phyloP scores from a whole-genome alignment of 2,797 vertebrate genomes.

The Todus mexicanus region DNA sequence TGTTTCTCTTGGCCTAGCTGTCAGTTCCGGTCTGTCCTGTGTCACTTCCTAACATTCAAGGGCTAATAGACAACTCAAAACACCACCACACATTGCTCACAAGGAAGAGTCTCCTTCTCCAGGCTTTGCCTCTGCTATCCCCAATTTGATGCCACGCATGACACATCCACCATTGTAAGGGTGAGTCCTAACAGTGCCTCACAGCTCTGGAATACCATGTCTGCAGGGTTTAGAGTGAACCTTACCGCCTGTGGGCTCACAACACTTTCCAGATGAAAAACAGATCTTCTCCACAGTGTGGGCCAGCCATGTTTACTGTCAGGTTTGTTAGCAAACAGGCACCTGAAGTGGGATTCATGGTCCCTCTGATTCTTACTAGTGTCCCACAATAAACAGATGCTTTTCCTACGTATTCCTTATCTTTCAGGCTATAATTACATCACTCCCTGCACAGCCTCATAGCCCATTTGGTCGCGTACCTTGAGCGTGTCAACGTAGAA shows the following conservation, averaged over 20 bases:
- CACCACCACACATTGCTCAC: background rate
- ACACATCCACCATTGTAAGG: background rate
- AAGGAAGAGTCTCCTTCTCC: background rate
- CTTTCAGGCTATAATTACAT: background rate
- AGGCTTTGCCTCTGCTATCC: background rate
- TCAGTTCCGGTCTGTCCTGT: background rate
- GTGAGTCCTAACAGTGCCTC: background rate
- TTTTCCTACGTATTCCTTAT: background rate
- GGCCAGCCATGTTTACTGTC: background rate
- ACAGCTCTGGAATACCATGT: background rate
- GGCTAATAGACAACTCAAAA: background rate
- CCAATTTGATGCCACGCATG: background rate
- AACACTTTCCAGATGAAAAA: background rate
- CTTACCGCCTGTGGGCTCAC: background rate
- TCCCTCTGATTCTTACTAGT: background rate
- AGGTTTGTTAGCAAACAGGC: background rate
- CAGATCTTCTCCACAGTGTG: background rate
- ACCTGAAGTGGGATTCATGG: background rate
- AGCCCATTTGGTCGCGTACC: constrained; percentile 67
- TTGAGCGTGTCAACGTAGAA: constrained; percentile 94
- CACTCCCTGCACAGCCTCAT: background rate
- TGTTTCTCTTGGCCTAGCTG: background rate
- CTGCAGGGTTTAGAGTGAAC: background rate
- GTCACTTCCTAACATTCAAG: background rate
- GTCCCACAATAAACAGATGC: fast-evolving